A percentile compares a stretch with the other conserved stretches of the same genome.
These are phyloP conservation scores for Dendronephthya gigantea DNA, from an alignment of 64 coral and sea anemone genomes.

Conservation along the genomic window DNA sequence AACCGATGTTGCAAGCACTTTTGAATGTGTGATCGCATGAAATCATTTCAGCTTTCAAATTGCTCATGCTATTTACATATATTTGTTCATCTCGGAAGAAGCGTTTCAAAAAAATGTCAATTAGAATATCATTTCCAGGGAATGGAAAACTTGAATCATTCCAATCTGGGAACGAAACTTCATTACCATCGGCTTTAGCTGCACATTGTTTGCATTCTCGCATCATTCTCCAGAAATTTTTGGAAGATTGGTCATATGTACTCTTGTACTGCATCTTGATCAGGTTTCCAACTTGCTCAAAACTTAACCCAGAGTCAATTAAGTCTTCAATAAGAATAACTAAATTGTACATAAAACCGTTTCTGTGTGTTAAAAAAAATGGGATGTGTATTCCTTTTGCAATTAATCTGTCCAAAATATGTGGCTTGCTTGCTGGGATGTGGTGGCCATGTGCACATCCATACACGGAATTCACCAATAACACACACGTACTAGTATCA, in stretches of 20 bases:
- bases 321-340: background rate
- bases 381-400: background rate
- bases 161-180: background rate
- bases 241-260: background rate
- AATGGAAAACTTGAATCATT: background rate
- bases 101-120: background rate
- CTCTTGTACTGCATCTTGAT: background rate
- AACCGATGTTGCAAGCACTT: background rate
- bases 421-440: background rate
- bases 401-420: background rate
- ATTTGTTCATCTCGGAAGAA: background rate
- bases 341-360: background rate
- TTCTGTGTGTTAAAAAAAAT: background rate
- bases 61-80: background rate
- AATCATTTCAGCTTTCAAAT: background rate
- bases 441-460: background rate
- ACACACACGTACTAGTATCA: background rate
- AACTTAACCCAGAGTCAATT: background rate
- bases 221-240: background rate
- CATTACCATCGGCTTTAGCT: background rate
- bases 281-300: background rate
- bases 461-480: background rate
- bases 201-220: background rate
- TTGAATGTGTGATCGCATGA: conserved; percentile 8
- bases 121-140: background rate